These are phyloP conservation scores for Zaprionus kolodkinae DNA, from an alignment of 1,140 invertebrate species.

Conservation along the genomic window DNA sequence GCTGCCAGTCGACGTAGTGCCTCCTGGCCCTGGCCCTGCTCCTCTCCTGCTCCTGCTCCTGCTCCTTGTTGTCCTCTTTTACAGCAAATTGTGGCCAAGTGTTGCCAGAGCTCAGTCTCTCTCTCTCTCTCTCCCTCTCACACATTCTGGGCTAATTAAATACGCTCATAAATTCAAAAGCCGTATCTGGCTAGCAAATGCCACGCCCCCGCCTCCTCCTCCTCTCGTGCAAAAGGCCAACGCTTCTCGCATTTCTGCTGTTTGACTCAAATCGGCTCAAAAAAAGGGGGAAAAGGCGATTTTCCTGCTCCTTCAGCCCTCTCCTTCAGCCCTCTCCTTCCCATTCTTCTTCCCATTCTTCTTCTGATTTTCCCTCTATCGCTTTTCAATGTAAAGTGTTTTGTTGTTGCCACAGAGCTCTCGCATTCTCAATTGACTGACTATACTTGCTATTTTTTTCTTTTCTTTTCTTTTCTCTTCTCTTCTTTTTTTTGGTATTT, in stretches of 20 bases:
- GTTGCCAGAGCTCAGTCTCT: constrained; percentile 31
- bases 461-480: background rate
- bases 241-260: constrained; percentile 33
- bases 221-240: constrained; percentile 18
- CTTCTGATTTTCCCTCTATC: constrained; percentile 5
- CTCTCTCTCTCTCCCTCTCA: background rate
- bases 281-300: background rate
- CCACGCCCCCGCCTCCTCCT: background rate
- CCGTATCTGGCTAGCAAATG: constrained; percentile 10
- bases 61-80: constrained; percentile 3
- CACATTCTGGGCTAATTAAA: constrained; percentile 67
- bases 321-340: background rate
- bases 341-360: background rate
- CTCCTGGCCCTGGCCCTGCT: background rate
- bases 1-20: constrained; percentile 31
- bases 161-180: constrained; percentile 79
- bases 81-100: constrained; percentile 46
- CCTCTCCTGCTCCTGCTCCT: background rate
- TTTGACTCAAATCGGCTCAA: constrained; percentile 44
- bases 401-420: constrained; percentile 40
- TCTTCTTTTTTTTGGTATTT: constrained; percentile 19
- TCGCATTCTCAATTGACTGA: constrained; percentile 32
- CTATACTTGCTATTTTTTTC: constrained; percentile 10
- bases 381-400: constrained; percentile 40
- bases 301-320: background rate